phyloP scores from a whole-genome alignment of 2,888 invertebrate genomes.

The Diarsia dahlii region DNA sequence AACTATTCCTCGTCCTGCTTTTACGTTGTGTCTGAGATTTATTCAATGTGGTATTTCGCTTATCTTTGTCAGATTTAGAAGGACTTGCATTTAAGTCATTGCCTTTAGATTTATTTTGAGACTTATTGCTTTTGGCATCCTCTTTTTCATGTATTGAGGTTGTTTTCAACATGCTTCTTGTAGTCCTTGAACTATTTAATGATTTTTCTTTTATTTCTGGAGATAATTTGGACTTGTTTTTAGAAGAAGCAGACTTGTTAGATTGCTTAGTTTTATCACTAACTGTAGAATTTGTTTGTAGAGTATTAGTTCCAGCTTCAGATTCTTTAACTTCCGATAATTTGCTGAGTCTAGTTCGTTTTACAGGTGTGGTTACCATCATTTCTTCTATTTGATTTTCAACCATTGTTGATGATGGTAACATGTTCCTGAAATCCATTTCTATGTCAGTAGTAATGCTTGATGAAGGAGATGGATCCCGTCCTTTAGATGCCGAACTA shows the following conservation, averaged over 20 bases:
- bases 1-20: conserved; percentile 23
- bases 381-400: conserved; percentile 79
- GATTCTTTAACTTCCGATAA: conserved; percentile 73
- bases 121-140: conserved; percentile 19
- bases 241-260: conserved; percentile 66
- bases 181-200: conserved; percentile 51
- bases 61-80: conserved; percentile 9
- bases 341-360: conserved; percentile 75
- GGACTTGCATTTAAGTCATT: conserved; percentile 17
- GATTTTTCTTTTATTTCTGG: conserved; percentile 37
- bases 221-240: conserved; percentile 65
- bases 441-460: conserved; percentile 82
- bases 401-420: conserved; percentile 88
- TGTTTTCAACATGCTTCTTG: conserved; percentile 58
- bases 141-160: conserved; percentile 35
- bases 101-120: conserved; percentile 22
- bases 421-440: conserved; percentile 83
- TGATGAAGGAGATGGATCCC: conserved; percentile 75
- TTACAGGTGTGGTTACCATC: conserved; percentile 72
- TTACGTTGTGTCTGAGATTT: conserved; percentile 35
- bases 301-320: conserved; percentile 51
- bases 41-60: conserved; percentile 13
- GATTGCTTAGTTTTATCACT: conserved; percentile 67
- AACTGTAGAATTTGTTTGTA: conserved; percentile 46
- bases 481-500: conserved; percentile 66